These are phyloP conservation scores for Philereme transversata DNA, from an alignment of 2,888 invertebrate genomes.

Conservation along the genomic window DNA sequence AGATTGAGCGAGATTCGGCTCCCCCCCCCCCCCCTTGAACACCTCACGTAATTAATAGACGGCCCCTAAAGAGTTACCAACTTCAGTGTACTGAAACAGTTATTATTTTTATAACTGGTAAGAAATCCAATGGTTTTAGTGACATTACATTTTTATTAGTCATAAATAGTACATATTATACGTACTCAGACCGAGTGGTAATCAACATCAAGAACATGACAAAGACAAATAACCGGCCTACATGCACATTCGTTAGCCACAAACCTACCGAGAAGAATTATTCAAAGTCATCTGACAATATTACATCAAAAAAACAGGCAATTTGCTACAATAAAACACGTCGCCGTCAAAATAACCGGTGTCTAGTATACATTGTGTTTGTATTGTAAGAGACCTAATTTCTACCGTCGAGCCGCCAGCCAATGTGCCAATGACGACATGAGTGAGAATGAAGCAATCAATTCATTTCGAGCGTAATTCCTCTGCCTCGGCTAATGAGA, in stretches of 20 bases:
- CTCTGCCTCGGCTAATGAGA: slow-evolving; percentile 20
- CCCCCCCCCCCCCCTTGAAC: no score
- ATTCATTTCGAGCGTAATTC: slow-evolving; percentile 30
- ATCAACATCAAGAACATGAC: slow-evolving; percentile 20
- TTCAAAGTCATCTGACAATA: background rate
- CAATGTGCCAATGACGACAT: slow-evolving; percentile 25
- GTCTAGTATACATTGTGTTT: slow-evolving; percentile 14
- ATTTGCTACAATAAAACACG: slow-evolving; percentile 17
- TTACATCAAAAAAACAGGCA: slow-evolving; percentile 1
- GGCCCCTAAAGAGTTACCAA: no score
- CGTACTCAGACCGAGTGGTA: slow-evolving; percentile 1
- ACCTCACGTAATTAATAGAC: no score
- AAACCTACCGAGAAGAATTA: background rate
- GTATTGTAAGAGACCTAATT: slow-evolving; percentile 24
- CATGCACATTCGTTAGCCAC: slow-evolving; percentile 11
- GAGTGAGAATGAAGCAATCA: slow-evolving; percentile 27
- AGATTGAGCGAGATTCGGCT: no score
- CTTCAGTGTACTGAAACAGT: no score
- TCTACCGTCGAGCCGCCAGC: slow-evolving; percentile 2
- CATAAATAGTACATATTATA: no score
- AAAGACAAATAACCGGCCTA: slow-evolving; percentile 13
- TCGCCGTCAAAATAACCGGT: slow-evolving; percentile 5
- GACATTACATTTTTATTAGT: background rate
- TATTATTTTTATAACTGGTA: no score
- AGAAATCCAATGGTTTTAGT: background rate